These are phyloP conservation scores for Aspiorhynchus laticeps DNA, from an alignment of 2,113 vertebrate genomes.

Conservation along the genomic window DNA sequence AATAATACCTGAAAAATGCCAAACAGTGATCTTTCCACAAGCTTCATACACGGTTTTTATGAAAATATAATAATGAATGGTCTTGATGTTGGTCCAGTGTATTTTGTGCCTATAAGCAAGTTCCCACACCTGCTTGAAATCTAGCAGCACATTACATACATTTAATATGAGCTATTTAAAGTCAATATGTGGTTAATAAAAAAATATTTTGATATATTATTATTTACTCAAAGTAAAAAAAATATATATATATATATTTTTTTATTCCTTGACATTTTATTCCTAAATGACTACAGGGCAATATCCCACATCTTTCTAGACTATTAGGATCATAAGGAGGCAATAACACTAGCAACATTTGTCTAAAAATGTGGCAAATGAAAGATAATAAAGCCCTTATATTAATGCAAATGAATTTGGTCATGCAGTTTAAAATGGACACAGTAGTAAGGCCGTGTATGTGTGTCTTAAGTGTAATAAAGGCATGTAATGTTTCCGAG, in stretches of 20 bases:
- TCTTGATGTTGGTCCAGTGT: constrained; percentile 1
- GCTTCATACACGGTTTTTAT: neutral
- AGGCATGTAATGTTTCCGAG: neutral
- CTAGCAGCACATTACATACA: constrained; percentile 21
- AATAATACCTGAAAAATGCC: neutral
- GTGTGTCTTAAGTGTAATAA: neutral
- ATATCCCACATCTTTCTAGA: neutral
- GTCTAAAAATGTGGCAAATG: neutral
- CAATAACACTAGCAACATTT: neutral
- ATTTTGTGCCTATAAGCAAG: neutral
- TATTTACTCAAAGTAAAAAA: neutral
- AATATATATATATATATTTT: too few species aligned
- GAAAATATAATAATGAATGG: neutral
- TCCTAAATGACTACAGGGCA: neutral
- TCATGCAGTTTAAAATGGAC: constrained; percentile 6
- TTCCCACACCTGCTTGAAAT: neutral
- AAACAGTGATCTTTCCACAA: neutral
- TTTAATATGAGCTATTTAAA: neutral
- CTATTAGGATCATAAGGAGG: neutral
- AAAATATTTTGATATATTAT: neutral
- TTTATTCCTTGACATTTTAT: too few species aligned
- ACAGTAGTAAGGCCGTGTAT: constrained; percentile 2
- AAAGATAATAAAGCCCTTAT: constrained; percentile 12
- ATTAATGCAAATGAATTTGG: neutral
- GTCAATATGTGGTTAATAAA: neutral